Conservation (phyloP, 2,888 invertebrate species). For the Cryptosula pallasiana region DNA sequence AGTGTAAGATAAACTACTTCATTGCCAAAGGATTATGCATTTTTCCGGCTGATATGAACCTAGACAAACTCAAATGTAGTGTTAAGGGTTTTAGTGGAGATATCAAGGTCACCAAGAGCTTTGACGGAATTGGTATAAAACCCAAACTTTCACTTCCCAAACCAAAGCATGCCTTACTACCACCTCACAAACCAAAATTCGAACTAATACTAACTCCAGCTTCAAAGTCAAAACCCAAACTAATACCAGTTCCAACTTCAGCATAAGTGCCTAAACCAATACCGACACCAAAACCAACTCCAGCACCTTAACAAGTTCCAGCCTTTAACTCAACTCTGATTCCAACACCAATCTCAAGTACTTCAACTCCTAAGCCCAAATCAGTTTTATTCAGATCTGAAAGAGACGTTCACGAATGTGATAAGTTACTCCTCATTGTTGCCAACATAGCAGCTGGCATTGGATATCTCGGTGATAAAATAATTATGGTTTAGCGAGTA, state of each 20-base stretch:
- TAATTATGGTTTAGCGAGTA: not conserved
- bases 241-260: too few species aligned
- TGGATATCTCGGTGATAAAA: not conserved
- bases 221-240: too few species aligned
- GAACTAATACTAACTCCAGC: too few species aligned
- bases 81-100: not conserved
- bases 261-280: too few species aligned
- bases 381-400: not conserved
- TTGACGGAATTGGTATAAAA: not conserved
- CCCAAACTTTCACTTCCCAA: not conserved
- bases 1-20: not conserved
- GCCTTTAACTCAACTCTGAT: not conserved
- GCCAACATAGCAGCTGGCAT: not conserved
- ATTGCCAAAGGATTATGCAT: not conserved
- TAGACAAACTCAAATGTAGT: not conserved
- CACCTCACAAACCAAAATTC: not conserved
- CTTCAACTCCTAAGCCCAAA: too few species aligned
- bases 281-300: too few species aligned
- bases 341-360: not conserved
- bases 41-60: not conserved
- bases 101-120: not conserved
- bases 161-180: not conserved
- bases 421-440: not conserved
- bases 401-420: not conserved
- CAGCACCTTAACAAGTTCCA: too few species aligned